phyloP scores from a whole-genome alignment of 1,140 invertebrate genomes.

The Panagrolaimus sp. region DNA sequence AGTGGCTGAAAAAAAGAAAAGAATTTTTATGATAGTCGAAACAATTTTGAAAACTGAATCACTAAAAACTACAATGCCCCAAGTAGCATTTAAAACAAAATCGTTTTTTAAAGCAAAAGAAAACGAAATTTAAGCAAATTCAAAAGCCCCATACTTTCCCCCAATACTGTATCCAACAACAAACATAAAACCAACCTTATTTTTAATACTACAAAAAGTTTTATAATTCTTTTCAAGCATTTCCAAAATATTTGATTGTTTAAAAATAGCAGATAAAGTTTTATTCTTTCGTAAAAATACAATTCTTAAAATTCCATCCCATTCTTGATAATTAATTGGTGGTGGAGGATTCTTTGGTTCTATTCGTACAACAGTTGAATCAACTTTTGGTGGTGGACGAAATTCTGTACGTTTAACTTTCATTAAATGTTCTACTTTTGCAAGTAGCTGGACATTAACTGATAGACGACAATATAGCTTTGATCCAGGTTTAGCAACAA shows the following conservation, averaged over 20 bases:
- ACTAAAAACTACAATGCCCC: too few relatives aligned
- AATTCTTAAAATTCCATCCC: conserved; percentile 91
- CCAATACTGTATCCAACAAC: not conserved
- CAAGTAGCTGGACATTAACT: conserved; percentile 89
- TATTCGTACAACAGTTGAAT: conserved; percentile 94
- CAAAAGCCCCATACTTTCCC: too few relatives aligned
- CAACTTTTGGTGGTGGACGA: conserved; percentile 88
- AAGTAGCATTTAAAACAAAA: too few relatives aligned
- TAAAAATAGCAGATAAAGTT: conserved; percentile 77
- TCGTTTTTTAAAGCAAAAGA: too few relatives aligned
- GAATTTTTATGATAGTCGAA: too few relatives aligned
- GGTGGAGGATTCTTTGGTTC: conserved; percentile 93
- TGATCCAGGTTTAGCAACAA: conserved; percentile 92
- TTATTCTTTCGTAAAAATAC: conserved; percentile 93
- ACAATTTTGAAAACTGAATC: too few relatives aligned
- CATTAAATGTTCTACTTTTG: conserved; percentile 91
- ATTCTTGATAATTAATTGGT: conserved; percentile 89
- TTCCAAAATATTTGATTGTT: conserved; percentile 73
- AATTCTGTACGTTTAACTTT: conserved; percentile 96
- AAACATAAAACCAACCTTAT: conserved; percentile 69
- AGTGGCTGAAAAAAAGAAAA: conserved; percentile 66
- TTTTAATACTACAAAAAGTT: conserved; percentile 76
- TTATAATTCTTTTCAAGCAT: conserved; percentile 86
- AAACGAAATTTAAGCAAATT: too few relatives aligned
- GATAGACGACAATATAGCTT: conserved; percentile 94